Evolutionary conservation across 2,797 vertebrate species (phyloP), one percentile per base, ranked within the genome.

Genomic region (Micrastur ruficollis): DNA sequence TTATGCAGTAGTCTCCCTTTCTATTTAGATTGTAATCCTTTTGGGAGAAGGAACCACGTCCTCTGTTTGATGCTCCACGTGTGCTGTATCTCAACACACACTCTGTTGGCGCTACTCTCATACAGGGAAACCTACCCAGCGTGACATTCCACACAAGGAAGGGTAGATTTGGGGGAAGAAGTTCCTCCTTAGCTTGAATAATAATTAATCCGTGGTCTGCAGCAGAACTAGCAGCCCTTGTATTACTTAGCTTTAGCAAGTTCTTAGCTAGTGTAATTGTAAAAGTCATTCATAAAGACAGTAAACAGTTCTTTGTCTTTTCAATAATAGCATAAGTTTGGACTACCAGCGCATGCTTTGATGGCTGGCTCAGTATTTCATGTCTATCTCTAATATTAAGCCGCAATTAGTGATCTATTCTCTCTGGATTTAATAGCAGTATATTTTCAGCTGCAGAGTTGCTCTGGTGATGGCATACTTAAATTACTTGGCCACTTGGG

Each of bases 381-480:
- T 55, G 67, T 92, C 94, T 89, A 53, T 91, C 86, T 93, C 82
- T 91, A 92, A 93, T 97, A 96, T 94, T 95, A 96, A 96, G 86
- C 71, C 82, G 87, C 96, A 96, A 97, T 97, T 97, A 96, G 94
- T 83, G 85, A 89, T 95, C 92, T 96, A 95, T 96, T 95, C 95
- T 96, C 97, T 86, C 89, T 89, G 91, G 94, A 62, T 82, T 94
- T 96, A 97, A 96, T 90, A 91, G 94, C 92, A 95, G 89, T 93
- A 92, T 95, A 95, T 97, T 97, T 97, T 94, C 96, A 96, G 96
- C 95, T 86, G 68, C 81, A 65, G 87, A 95, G 92, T 95, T 96
- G 91, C 92, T 97, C 89, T 96, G 92, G 81, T 93, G 95, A 97
- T 96, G 95, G 90, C 95, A 97, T 71, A 96, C 95, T 96, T 96